Evolutionary conservation across 2,113 vertebrate genomes (phyloP).

Genomic region (Cepphus grylle): DNA sequence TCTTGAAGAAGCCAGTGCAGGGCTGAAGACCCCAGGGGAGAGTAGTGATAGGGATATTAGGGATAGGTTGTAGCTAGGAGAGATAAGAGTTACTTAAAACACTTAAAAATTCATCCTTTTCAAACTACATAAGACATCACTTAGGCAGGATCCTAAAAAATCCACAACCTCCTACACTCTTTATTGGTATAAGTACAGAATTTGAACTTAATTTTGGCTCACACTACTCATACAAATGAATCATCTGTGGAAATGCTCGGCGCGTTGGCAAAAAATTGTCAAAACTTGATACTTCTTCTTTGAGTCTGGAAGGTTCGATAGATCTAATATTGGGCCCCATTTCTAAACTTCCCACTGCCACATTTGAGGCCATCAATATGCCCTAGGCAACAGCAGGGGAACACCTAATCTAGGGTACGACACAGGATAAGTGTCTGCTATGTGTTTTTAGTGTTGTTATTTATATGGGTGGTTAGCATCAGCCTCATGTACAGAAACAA

Average conservation of each 20-base stretch:
- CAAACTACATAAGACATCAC: background rate
- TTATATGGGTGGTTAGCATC: background rate
- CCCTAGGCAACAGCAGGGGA: background rate
- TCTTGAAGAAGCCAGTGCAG: background rate
- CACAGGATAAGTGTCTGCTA: background rate
- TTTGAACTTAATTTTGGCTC: constrained; percentile 58
- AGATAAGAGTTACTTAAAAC: background rate
- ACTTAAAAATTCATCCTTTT: constrained; percentile 11
- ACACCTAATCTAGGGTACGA: background rate
- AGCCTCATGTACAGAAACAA: background rate
- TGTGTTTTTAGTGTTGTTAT: background rate
- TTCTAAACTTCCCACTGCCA: background rate
- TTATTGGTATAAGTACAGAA: constrained; percentile 34
- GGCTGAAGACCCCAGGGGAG: background rate
- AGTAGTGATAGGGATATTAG: background rate
- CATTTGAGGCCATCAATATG: background rate
- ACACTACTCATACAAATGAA: constrained; percentile 39
- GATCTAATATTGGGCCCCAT: background rate
- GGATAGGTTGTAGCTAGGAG: background rate
- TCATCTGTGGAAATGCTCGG: constrained; percentile 35
- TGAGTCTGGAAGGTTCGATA: background rate
- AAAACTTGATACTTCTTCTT: background rate
- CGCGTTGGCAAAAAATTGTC: background rate
- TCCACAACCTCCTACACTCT: constrained; percentile 46
- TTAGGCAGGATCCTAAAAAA: constrained; percentile 53